A percentile compares a stretch with the other conserved stretches of the same genome.
Evolutionary conservation across 2,113 vertebrate species (phyloP).

Genomic region (Cnemophilus loriae): DNA sequence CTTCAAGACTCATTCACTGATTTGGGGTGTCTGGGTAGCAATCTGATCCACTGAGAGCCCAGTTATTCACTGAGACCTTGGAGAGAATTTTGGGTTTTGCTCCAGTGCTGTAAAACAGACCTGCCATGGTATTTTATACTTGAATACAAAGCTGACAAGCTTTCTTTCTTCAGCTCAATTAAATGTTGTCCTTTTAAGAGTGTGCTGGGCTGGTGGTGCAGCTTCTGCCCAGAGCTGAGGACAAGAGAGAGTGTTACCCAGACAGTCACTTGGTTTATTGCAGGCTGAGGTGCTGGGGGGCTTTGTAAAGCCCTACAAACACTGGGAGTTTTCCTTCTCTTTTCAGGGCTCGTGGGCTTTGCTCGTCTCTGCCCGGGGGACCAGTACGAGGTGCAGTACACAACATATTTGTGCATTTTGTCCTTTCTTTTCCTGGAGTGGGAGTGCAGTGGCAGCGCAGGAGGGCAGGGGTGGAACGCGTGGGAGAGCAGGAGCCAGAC

Average conservation of each 20-base stretch:
- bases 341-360: slow-evolving; percentile 90
- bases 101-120: not conserved
- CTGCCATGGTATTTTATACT: not conserved
- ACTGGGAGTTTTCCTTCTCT: slow-evolving; percentile 25
- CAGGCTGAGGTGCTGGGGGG: not conserved
- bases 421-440: not conserved
- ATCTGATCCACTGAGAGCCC: not conserved
- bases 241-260: not conserved
- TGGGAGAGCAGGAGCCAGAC: not conserved
- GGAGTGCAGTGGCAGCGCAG: not conserved
- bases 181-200: not conserved
- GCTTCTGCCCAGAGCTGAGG: not conserved
- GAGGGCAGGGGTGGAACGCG: not conserved
- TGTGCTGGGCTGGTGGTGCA: not conserved
- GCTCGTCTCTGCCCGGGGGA: slow-evolving; percentile 95
- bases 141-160: not conserved
- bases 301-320: not conserved
- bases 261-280: not conserved
- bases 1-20: not conserved
- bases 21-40: not conserved
- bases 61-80: not conserved
- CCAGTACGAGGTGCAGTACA: slow-evolving; percentile 87
- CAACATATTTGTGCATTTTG: not conserved
- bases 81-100: not conserved
- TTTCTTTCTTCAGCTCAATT: not conserved